Evolutionary conservation across 1,140 invertebrate species (phyloP).

Genomic region (Eupristina koningsbergeri): DNA sequence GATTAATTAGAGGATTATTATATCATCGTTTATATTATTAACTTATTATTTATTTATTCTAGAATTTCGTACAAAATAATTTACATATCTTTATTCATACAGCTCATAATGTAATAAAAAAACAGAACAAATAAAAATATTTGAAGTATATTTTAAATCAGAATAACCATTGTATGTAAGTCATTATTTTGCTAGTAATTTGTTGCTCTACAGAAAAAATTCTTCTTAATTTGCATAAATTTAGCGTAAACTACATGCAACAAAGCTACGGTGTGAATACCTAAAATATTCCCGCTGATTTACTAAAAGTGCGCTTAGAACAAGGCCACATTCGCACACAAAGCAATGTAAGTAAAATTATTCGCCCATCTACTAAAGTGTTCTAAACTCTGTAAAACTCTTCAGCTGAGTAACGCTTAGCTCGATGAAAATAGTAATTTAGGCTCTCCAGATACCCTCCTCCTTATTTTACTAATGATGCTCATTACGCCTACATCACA

Average conservation of each 20-base stretch:
- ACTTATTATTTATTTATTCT: no score
- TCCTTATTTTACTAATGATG: conserved; percentile 21
- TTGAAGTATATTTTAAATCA: no score
- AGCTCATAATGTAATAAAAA: no score
- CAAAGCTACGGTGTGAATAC: background rate
- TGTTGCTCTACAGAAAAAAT: background rate
- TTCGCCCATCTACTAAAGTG: background rate
- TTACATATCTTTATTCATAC: no score
- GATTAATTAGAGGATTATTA: no score
- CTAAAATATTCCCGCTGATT: background rate
- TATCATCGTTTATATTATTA: no score
- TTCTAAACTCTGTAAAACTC: background rate
- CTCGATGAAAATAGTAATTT: background rate
- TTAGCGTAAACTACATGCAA: background rate
- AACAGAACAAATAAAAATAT: no score
- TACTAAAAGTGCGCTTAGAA: background rate
- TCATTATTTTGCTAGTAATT: background rate
- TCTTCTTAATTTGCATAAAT: background rate
- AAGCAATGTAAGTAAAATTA: background rate
- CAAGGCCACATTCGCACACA: background rate
- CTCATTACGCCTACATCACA: conserved; percentile 33
- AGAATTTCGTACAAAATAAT: no score
- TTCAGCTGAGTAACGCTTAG: background rate
- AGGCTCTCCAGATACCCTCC: background rate
- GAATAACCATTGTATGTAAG: no score